Percentiles rank a stretch among this genome's conserved stretches.
These are phyloP conservation scores for Peromyscus californicus DNA, from an alignment of 2,113 vertebrate species.

Conservation along the genomic window DNA sequence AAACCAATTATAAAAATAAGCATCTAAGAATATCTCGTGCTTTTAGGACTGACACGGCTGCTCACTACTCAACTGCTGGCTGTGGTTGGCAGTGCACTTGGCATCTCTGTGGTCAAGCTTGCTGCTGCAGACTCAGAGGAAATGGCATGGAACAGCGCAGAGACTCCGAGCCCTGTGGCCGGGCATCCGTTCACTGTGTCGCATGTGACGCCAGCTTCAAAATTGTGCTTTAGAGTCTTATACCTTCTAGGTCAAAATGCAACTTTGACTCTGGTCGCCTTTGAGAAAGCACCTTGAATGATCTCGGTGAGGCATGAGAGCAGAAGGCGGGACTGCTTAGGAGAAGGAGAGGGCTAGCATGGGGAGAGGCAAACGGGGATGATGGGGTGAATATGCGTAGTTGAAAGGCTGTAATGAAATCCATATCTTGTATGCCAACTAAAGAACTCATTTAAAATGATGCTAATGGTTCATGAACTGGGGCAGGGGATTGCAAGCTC, in stretches of 20 bases:
- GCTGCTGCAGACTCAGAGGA: background rate
- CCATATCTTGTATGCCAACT: background rate
- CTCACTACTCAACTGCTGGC: constrained; percentile 31
- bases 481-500: background rate
- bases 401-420: background rate
- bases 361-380: background rate
- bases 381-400: background rate
- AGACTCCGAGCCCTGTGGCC: background rate
- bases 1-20: constrained; percentile 78
- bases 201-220: background rate
- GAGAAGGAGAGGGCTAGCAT: background rate
- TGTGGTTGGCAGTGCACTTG: background rate
- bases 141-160: background rate
- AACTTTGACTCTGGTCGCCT: background rate
- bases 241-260: background rate
- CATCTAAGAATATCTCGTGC: constrained; percentile 76
- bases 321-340: background rate
- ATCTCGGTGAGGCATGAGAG: background rate
- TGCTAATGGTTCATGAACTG: background rate
- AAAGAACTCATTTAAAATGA: background rate
- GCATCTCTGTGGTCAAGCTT: constrained; percentile 17
- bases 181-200: background rate
- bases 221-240: background rate
- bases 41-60: constrained; percentile 69
- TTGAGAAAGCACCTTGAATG: background rate